A percentile compares a stretch with the other conserved stretches of the same genome.
Conservation (phyloP, 1,140 invertebrate species). For the Atta colombica region DNA sequence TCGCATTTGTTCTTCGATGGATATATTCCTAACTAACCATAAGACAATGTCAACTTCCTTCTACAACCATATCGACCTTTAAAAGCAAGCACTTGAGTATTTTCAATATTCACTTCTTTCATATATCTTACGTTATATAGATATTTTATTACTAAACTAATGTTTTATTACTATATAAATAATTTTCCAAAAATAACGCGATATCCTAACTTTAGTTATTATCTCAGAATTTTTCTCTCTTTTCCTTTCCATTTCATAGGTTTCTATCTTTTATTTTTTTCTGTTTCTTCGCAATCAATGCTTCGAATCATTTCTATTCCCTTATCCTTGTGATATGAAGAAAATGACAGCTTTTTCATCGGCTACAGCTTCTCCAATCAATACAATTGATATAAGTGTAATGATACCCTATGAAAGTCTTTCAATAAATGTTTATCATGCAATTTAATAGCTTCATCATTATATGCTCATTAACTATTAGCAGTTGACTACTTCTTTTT, state of each 20-base stretch:
- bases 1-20: constrained; percentile 2
- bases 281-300: neutral
- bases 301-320: neutral
- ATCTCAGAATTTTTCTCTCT: no score
- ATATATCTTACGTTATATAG: no score
- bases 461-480: constrained; percentile 4
- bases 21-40: neutral
- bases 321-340: neutral
- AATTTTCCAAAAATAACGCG: neutral
- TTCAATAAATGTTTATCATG: constrained; percentile 16
- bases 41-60: neutral
- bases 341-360: constrained; percentile 25
- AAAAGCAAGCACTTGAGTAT: neutral
- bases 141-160: neutral
- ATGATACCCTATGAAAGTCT: constrained; percentile 15
- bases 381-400: neutral
- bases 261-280: neutral
- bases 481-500: neutral
- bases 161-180: neutral
- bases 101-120: neutral
- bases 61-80: neutral
- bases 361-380: neutral
- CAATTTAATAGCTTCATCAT: constrained; percentile 3
- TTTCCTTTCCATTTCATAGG: no score
- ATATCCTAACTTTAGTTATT: neutral